Percentiles rank a stretch among this genome's conserved stretches.
Conservation (phyloP, 2,888 invertebrate genomes). For the Heteromyza rotundicornis region DNA sequence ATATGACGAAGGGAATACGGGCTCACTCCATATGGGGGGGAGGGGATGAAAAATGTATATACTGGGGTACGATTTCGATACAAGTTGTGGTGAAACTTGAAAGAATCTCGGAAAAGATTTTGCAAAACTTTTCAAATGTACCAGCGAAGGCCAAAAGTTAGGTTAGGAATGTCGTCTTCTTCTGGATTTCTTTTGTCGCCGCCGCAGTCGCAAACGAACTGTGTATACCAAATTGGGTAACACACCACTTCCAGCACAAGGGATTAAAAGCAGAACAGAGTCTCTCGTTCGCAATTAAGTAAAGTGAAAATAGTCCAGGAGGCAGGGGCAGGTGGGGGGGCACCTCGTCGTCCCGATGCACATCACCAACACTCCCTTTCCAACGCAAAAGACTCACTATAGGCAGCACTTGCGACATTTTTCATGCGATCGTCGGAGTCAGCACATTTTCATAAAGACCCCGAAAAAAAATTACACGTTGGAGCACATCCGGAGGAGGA, state of each 20-base stretch:
- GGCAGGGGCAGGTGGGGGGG: not conserved
- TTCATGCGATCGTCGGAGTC: not conserved
- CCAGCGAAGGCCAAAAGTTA: constrained; percentile 20
- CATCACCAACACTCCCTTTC: constrained; percentile 3
- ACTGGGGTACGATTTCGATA: too few relatives aligned
- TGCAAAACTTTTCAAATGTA: not conserved
- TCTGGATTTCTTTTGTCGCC: constrained; percentile 20
- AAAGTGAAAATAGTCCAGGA: not conserved
- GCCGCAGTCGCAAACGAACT: not conserved
- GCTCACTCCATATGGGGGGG: not conserved
- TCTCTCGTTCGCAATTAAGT: not conserved
- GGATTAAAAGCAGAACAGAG: not conserved
- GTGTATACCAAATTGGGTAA: constrained; percentile 17
- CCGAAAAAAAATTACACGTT: constrained; percentile 12
- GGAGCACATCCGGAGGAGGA: not conserved
- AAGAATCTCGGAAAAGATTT: not conserved
- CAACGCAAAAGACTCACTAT: not conserved
- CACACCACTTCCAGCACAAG: constrained; percentile 3
- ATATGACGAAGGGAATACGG: too few relatives aligned
- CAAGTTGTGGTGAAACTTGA: too few relatives aligned
- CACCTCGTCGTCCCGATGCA: not conserved
- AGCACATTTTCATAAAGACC: constrained; percentile 10
- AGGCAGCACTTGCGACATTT: not conserved
- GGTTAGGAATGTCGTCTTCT: constrained; percentile 27
- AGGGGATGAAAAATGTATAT: constrained; percentile 1